Base-by-base conservation (phyloP, 2,113 vertebrate species). In the Ardeotis arabs region DNA sequence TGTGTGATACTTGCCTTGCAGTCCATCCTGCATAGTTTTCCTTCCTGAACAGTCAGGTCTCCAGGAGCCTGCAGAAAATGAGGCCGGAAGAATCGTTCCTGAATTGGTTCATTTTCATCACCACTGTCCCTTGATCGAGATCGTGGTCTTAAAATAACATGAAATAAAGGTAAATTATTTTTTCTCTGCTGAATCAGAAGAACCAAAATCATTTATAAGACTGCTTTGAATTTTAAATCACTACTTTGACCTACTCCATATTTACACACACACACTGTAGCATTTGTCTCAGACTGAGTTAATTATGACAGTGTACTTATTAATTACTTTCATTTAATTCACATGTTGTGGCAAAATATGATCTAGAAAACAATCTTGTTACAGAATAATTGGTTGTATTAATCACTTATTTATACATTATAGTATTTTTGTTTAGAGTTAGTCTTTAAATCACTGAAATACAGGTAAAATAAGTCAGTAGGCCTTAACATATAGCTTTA, bases 31-130 rank as follows among this genome's bases (percentile, higher is more conserved):
- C 99, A 99, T 8, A 99, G 99, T 45, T 98, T 98, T 49, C 99
- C 99, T 97, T 99, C 99, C 97, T 99, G 99, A 20, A 99, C 98
- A 27, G 99, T 99, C 95, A 99, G 97, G 91, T 99, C 99, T 70
- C 99, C 99, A 17, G 99, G 99, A 10, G 99, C 99, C 98, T 99
- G 99, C 97, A 99, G 97, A 98, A 99, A 99, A 98, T 99, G 99
- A 45, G 99, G 99, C 90, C 99, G 99, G 98, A 99, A 99, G 98
- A 99, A 99, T 78, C 99, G 99, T 97, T 99, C 99, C 93, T 99
- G 99, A 97, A 99, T 99, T 73, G 99, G 99, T 89, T 99, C 99
- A 18, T 99, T 99, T 97, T 99, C 99, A 78, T 99, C 99, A 10
- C 98, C 99, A 25, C 99, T 99, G 97, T 99, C 99, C 96, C 99